Evolutionary conservation across 2,797 vertebrate genomes (phyloP), one percentile per base, ranked within the genome.

Genomic region (Hydrocynus forskahlii): DNA sequence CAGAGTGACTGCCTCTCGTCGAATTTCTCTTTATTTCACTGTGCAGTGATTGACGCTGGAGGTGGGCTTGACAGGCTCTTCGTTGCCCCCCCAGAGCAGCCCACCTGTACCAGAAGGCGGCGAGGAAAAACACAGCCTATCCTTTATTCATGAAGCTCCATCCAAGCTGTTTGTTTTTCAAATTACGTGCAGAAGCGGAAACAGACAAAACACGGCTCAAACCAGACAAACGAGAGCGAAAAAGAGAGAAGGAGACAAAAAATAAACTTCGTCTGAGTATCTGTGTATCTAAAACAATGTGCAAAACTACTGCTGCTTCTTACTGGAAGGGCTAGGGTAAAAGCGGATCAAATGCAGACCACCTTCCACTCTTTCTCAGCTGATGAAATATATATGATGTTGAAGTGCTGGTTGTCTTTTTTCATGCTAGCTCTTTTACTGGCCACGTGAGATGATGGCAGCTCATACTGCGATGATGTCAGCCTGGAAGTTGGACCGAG

Each of bases 91-190:
- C 87, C 85, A 81, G 78, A 77, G 76, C 85, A 88, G 86, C 88
- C 85, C 63, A 88, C 89, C 90, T 85, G 88, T 88, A 90, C 90
- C 83, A 85, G 73, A 85, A 82, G 66, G 78, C 72, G 67, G 73
- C 10, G 43, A 79, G 71, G 23, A 80, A 79, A 84, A 82, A 81
- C 84, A 79, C 81, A 84, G 76, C 63, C 43, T 87, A 89, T 89
- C 86, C 85, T 88, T 89, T 89, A 89, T 89, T 89, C 84, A 89
- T 88, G 87, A 89, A 86, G 85, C 83, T 80, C 84, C 82, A 85
- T 84, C 82, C 85, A 86, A 86, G 82, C 84, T 81, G 86, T 86
- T 88, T 87, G 80, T 86, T 89, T 86, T 89, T 87, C 76, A 85
- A 87, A 87, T 89, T 87, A 87, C 82, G 85, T 81, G 77, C 75